A percentile compares a stretch with the other conserved stretches of the same genome.
These are phyloP conservation scores for Sphaerophoria taeniata DNA, from an alignment of 2,888 invertebrate species.

Conservation along the genomic window DNA sequence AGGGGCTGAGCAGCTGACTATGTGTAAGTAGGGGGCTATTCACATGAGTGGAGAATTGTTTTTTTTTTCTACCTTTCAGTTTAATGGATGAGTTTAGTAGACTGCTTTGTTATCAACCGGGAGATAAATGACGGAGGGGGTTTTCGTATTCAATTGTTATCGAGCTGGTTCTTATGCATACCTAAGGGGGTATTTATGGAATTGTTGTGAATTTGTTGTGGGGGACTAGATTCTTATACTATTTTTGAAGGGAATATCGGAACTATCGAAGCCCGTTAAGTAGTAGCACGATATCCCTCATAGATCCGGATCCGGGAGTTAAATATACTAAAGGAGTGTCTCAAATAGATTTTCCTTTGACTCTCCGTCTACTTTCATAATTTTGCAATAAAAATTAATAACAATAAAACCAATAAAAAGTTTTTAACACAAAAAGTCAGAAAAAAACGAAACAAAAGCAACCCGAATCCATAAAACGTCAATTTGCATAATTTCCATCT, in stretches of 20 bases:
- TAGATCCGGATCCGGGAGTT: no score
- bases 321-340: no score
- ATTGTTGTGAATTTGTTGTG: background rate
- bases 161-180: background rate
- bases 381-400: conserved; percentile 53
- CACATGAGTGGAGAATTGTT: conserved; percentile 58
- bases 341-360: background rate
- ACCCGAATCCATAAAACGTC: conserved; percentile 70
- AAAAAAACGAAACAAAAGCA: conserved; percentile 18
- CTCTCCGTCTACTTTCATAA: conserved; percentile 11
- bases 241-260: no score
- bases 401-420: conserved; percentile 65
- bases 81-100: background rate
- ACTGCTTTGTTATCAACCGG: conserved; percentile 48
- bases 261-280: no score
- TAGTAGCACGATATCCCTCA: no score
- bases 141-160: conserved; percentile 54
- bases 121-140: background rate
- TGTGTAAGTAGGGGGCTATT: background rate
- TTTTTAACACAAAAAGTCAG: conserved; percentile 19
- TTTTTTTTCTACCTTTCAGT: conserved; percentile 19
- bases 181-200: no score
- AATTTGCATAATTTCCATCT: conserved; percentile 72
- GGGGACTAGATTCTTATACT: no score
- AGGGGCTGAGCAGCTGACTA: background rate